Conservation (phyloP, 2,888 invertebrate genomes). For the Nebria salina region DNA sequence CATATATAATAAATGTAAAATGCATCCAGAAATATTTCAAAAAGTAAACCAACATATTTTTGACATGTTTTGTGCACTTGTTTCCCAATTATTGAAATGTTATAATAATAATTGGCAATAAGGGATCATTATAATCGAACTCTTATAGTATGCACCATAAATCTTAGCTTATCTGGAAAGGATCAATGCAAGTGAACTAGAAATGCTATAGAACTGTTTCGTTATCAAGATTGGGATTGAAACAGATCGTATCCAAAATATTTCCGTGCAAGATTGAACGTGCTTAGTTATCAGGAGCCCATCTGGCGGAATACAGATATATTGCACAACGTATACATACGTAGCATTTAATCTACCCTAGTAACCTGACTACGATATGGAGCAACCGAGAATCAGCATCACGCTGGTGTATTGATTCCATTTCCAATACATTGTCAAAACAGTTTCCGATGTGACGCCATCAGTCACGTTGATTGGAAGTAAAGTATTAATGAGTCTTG, state of each 20-base stretch:
- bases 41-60: no score
- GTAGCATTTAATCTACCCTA: neutral
- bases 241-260: conserved; percentile 1
- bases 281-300: neutral
- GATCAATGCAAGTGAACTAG: neutral
- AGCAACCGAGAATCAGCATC: neutral
- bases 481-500: neutral
- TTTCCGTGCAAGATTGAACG: neutral
- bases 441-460: neutral
- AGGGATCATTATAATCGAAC: neutral
- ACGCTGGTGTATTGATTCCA: neutral
- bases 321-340: neutral
- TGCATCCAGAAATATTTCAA: no score
- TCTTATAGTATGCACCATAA: neutral
- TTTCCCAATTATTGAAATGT: neutral
- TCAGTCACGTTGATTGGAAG: neutral
- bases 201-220: neutral
- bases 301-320: neutral
- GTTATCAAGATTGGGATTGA: neutral
- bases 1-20: no score
- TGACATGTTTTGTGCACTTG: neutral
- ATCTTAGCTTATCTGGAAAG: neutral
- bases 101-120: neutral
- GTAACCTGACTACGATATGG: neutral
- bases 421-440: neutral